Evolutionary conservation across 2,797 vertebrate genomes (phyloP).

Genomic region (Urocyon cinereoargenteus): DNA sequence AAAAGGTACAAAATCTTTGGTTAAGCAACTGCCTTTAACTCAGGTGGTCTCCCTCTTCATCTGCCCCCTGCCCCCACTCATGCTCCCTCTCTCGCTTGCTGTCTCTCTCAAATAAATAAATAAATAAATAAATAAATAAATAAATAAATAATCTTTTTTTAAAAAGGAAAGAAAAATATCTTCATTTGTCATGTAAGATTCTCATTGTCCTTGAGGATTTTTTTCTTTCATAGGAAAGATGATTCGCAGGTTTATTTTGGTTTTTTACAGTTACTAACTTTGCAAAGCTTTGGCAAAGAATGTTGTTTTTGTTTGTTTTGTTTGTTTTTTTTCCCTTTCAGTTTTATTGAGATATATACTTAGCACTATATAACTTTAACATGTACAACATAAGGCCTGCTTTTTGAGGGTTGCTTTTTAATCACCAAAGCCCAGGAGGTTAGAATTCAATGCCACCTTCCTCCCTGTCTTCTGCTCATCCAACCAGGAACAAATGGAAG

Average conservation of each 20-base stretch:
- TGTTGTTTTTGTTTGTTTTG: background rate
- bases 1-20: background rate
- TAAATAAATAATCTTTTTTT: too few species aligned
- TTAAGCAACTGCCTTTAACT: too few species aligned
- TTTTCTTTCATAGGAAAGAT: background rate
- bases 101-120: too few species aligned
- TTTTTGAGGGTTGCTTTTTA: background rate
- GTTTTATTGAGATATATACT: background rate
- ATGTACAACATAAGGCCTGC: background rate
- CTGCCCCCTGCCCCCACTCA: too few species aligned
- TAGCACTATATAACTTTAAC: background rate
- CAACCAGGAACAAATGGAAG: background rate
- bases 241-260: conserved; percentile 7
- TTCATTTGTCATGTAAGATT: background rate
- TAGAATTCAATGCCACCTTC: background rate
- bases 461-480: background rate
- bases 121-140: too few species aligned
- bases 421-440: background rate
- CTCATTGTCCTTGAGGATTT: background rate
- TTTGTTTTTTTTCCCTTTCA: background rate
- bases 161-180: background rate
- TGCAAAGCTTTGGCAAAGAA: background rate
- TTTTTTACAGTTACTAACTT: conserved; percentile 1
- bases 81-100: too few species aligned
- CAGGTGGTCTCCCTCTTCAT: too few species aligned